Evolutionary conservation across 2,888 invertebrate species (phyloP), one percentile per base, ranked within the genome.

Genomic region (Ariolimax columbianus): DNA sequence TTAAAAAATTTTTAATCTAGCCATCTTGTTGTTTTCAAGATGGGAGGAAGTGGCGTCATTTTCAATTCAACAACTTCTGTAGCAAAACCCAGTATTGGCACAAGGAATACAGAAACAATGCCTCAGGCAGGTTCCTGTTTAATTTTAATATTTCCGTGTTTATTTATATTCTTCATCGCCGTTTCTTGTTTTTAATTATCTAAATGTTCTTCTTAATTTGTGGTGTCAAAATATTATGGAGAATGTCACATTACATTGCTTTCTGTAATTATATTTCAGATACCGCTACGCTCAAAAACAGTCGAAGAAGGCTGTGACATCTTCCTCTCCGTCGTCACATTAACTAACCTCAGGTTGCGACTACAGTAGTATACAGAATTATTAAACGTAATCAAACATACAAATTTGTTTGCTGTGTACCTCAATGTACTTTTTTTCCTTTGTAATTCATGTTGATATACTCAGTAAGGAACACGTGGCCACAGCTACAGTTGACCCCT

Each of bases 211-310:
- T 14, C 19, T 59, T 59, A 26, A 19, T 4, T 19, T n/a, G 6
- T 66, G 33, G 30, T 36, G 68, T 19, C 36, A 33, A 68, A 14
- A 63, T n/a, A 63, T 63, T 63, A n/a, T 9, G 59, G 23, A 59
- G 6, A 4, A 30, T 47, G 47, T 30, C 3, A 23, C 23, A 55
- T 55, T 55, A 19, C 9, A 19, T 30, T 30, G 9, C 6, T 23
- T n/a, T 73, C 7, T 73, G 6, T 73, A 4, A 26, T 73, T 73
- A n/a, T 43, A 73, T 73, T 73, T 43, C 40, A 73, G 73, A 26
- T 73, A 73, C 43, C 73, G 43, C 23, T 73, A 73, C 73, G 26
- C 43, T 19, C 9, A 43, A 23, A 26, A 30, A 43, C 40, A 43
- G 30, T 40, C 73, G 43, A 17, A 36, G 73, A 73, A 73, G 43